Evolutionary conservation across 2,797 vertebrate species (phyloP).

Genomic region (Synanceia verrucosa): DNA sequence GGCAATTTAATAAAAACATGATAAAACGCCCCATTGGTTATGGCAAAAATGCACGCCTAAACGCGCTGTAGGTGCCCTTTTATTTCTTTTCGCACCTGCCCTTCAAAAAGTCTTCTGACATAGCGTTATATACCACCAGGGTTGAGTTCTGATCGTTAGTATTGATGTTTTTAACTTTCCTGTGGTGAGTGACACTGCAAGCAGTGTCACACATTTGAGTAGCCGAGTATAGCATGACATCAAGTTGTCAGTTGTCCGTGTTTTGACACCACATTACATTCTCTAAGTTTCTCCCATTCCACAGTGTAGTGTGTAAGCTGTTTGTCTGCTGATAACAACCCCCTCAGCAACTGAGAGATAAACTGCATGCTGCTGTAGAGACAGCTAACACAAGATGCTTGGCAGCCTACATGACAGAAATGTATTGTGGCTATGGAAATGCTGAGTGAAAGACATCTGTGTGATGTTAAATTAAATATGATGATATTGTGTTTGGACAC

Average conservation of each 20-base stretch:
- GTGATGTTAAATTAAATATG: not conserved
- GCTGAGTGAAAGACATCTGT: not conserved
- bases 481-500: not conserved
- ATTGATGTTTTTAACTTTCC: not conserved
- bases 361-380: slow-evolving; percentile 34
- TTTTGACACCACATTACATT: slow-evolving; percentile 38
- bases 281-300: slow-evolving; percentile 44
- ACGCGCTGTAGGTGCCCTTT: too few species aligned
- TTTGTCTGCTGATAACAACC: slow-evolving; percentile 60
- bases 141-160: not conserved
- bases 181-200: not conserved
- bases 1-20: too few species aligned
- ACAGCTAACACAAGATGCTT: slow-evolving; percentile 14
- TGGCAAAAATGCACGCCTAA: too few species aligned
- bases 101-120: not conserved
- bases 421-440: slow-evolving; percentile 12
- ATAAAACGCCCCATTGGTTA: too few species aligned
- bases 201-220: slow-evolving; percentile 1
- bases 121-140: not conserved
- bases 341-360: slow-evolving; percentile 45
- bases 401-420: slow-evolving; percentile 22
- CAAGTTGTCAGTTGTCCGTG: slow-evolving; percentile 20
- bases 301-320: slow-evolving; percentile 44
- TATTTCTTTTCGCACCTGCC: too few species aligned
- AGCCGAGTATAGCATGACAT: not conserved